Base-by-base conservation (phyloP, 2,797 vertebrate species). In the Trachurus trachurus region DNA sequence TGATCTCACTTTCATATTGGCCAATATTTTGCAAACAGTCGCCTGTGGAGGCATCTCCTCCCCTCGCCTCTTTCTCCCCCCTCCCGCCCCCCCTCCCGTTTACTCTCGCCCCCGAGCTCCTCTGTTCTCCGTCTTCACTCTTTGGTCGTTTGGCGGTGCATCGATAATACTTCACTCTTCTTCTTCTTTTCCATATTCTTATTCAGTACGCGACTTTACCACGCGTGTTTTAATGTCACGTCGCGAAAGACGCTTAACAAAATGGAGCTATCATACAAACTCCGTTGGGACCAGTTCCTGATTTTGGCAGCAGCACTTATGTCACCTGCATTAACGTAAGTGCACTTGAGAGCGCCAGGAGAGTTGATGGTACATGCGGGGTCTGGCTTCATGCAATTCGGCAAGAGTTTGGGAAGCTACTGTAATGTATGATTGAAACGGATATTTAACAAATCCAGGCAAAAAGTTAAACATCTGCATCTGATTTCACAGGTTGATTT, bases 281-380 rank as follows among this genome's bases (percentile, higher is more conserved):
- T 93, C 91, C 90, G 93, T 90, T 95, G 94, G 95, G 94, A 94
- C 90, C 92, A 93, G 94, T 91, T 95, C 93, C 87, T 96, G 94
- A 95, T 96, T 94, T 91, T 96, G 91, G 94, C 94, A 87, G 91
- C 93, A 66, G 92, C 94, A 58, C 90, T 96, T 87, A 85, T 96
- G 95, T 96, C 95, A 96, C 96, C 95, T 96, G 95, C 94, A 26
- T 90, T 95, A 89, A 95, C 92, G 96, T 96, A 95, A 96, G 96
- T 96, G 93, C 81, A 89, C 83, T 88, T 88, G 85, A 88, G 86
- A 91, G 81, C 80, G 76, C 71, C 86, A 71, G 81, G 76, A 79
- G 82, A 77, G 74, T 40, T 66, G 67, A 53, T 82, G 82, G 78
- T 82, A 54, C 74, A 71, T 59, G 78, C 80, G 61, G 78, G n/a